phyloP scores from a whole-genome alignment of 2,113 vertebrate species.

The Sturnus vulgaris region DNA sequence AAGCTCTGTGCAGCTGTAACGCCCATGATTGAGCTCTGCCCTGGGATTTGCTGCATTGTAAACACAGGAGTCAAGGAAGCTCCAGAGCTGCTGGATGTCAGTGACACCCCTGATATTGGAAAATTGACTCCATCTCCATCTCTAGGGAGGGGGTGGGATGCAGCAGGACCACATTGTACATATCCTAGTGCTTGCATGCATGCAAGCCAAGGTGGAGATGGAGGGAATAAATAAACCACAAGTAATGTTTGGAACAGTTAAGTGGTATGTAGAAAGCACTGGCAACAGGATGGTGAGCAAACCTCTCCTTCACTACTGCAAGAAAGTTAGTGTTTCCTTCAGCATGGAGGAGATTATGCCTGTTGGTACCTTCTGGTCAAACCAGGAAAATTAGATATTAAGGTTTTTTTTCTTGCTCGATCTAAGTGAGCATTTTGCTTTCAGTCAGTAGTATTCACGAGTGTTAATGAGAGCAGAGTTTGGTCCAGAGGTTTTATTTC shows the following conservation, averaged over 20 bases:
- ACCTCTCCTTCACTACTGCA: not conserved
- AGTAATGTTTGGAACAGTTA: not conserved
- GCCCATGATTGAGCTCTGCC: not conserved
- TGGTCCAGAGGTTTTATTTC: constrained; percentile 47
- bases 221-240: not conserved
- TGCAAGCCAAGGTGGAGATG: not conserved
- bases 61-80: not conserved
- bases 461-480: constrained; percentile 40
- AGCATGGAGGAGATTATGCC: not conserved
- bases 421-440: not conserved
- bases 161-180: not conserved
- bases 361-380: not conserved
- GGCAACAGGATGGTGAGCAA: not conserved
- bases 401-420: not conserved
- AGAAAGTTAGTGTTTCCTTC: not conserved
- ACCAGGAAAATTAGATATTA: not conserved
- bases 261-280: not conserved
- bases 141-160: not conserved
- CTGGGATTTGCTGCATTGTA: not conserved
- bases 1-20: not conserved
- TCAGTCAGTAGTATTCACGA: not conserved
- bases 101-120: constrained; percentile 24
- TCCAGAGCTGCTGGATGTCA: constrained; percentile 34
- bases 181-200: not conserved
- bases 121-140: not conserved